Evolutionary conservation across 1,140 invertebrate species (phyloP).

Genomic region (Teleogryllus occipitalis): DNA sequence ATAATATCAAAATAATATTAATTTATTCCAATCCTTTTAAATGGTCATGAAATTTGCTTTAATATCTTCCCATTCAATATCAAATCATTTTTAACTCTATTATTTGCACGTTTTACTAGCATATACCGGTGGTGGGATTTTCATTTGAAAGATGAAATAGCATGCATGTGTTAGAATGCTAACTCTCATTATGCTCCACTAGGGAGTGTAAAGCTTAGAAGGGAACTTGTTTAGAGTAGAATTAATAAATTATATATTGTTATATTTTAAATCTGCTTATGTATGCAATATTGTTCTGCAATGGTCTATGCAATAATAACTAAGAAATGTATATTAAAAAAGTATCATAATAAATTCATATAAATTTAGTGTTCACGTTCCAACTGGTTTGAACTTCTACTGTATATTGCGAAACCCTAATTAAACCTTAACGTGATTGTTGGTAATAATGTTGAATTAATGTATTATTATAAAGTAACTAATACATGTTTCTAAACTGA

Average conservation of each 20-base stretch:
- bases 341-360: neutral
- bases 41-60: too few species aligned
- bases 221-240: neutral
- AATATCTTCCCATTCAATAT: too few species aligned
- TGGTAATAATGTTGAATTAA: neutral
- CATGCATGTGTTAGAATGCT: neutral
- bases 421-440: neutral
- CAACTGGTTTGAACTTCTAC: neutral
- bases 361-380: neutral
- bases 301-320: conserved; percentile 1
- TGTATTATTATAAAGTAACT: neutral
- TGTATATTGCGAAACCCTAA: neutral
- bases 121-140: neutral
- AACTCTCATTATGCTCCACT: neutral
- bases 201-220: neutral
- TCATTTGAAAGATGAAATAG: neutral
- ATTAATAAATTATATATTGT: neutral
- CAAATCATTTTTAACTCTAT: too few species aligned
- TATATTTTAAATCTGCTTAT: neutral
- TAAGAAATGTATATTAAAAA: neutral
- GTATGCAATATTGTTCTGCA: neutral
- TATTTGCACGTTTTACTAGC: too few species aligned
- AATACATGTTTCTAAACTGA: neutral
- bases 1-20: too few species aligned
- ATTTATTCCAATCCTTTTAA: too few species aligned